Evolutionary conservation across 2,888 invertebrate genomes (phyloP).

Genomic region (Cheiracanthium punctorium): DNA sequence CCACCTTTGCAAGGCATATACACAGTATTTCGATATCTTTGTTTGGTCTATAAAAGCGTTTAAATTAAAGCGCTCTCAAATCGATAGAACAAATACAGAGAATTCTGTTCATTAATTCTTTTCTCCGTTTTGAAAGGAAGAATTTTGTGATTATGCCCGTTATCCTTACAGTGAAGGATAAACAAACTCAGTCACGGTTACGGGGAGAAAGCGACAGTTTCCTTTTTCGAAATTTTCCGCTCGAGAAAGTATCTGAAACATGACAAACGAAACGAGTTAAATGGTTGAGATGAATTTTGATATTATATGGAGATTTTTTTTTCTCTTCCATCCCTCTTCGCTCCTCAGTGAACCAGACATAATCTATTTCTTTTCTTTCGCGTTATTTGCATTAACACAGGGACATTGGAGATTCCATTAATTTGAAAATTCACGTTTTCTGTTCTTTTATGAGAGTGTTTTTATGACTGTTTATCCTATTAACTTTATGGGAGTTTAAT

Average conservation of each 20-base stretch:
- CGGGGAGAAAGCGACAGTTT: neutral
- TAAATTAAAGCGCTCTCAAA: neutral
- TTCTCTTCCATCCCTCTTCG: neutral
- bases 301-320: neutral
- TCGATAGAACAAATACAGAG: constrained; percentile 6
- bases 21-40: constrained; percentile 17
- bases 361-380: neutral
- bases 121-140: constrained; percentile 6
- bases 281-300: constrained; percentile 9
- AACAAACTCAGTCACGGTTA: constrained; percentile 4
- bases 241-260: neutral
- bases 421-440: neutral
- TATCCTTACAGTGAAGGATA: constrained; percentile 8
- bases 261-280: constrained; percentile 1
- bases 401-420: neutral
- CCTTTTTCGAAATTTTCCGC: constrained; percentile 8
- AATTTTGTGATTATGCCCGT: constrained; percentile 11
- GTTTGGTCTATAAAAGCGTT: constrained; percentile 17
- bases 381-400: neutral
- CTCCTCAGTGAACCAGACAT: neutral
- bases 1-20: neutral
- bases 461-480: neutral
- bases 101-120: constrained; percentile 13
- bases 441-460: neutral
- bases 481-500: neutral